Base-by-base conservation (phyloP, 2,888 invertebrate species). In the Scaptodrosophila latifasciaeformis region DNA sequence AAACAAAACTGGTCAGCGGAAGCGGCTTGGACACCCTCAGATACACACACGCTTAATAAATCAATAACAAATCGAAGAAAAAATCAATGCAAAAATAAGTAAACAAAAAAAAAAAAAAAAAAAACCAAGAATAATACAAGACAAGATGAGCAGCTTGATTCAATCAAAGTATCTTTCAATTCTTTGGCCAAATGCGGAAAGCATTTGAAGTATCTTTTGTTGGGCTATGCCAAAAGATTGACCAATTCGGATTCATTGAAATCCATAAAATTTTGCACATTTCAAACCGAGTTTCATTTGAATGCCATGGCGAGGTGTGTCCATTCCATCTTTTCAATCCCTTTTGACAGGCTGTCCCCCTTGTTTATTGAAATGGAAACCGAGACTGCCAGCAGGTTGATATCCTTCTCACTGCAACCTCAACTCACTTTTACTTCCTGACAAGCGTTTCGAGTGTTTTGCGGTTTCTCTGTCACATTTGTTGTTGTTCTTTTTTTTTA, bases 311-410 rank as follows among this genome's bases (percentile, higher is more conserved):
- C 17, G 17, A 6, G 17, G 17, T 18, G 15, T 17, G 15, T 4
- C 17, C 6, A n/a, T n/a, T n/a, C n/a, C n/a, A n/a, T n/a, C n/a
- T n/a, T n/a, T n/a, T n/a, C n/a, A 10, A 18, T 6, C 37, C 15
- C 35, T 35, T 13, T 17, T 5, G 1, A 5, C 24, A 7, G 24
- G 4, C 37, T 3, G 37, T 37, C 37, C 34, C 34, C 15, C 15
- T 2, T 12, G n/a, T 1, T 9, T 34, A n/a, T n/a, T n/a, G n/a
- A n/a, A n/a, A n/a, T n/a, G 18, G 7, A 17, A 7, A 2, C 17
- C 42, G 37, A 10, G 7, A 30, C 29, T 48, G 27, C 17, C 47
- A 47, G 47, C 34, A n/a, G n/a, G n/a, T n/a, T n/a, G n/a, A n/a
- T n/a, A 24, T 24, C 37, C 13, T 37, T 37, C 6, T 37, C 15